These are phyloP conservation scores for Melitaea athalia DNA, from an alignment of 2,888 invertebrate genomes.

Conservation along the genomic window DNA sequence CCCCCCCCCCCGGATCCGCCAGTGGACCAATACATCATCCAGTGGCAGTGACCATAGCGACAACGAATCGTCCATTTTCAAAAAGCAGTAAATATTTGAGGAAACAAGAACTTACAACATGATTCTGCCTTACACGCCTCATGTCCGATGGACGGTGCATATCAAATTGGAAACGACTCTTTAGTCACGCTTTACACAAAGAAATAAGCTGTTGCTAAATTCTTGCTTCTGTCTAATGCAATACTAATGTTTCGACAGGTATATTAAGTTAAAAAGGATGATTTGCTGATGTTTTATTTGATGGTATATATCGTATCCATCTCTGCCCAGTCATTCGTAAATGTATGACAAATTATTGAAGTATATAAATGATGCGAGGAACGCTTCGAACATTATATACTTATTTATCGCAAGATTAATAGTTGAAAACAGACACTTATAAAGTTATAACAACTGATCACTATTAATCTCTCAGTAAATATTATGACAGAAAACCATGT, in stretches of 20 bases:
- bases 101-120: not conserved
- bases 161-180: slow-evolving; percentile 37
- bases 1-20: too few species aligned
- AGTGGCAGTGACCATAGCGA: too few species aligned
- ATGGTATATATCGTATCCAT: not conserved
- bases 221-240: slow-evolving; percentile 28
- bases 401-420: too few species aligned
- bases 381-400: too few species aligned
- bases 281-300: not conserved
- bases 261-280: not conserved
- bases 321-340: not conserved
- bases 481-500: too few species aligned
- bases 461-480: too few species aligned
- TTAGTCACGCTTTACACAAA: slow-evolving; percentile 35
- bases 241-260: slow-evolving; percentile 27
- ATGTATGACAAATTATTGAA: not conserved
- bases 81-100: not conserved
- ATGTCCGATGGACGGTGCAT: slow-evolving; percentile 30
- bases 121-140: slow-evolving; percentile 15
- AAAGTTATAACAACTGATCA: too few species aligned
- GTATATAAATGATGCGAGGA: too few species aligned
- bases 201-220: slow-evolving; percentile 22
- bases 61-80: not conserved
- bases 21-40: too few species aligned
- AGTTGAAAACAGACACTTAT: too few species aligned